Percentiles rank a stretch among this genome's conserved stretches.
These are phyloP conservation scores for Heliconius hortense DNA, from an alignment of 2,888 invertebrate species.

Conservation along the genomic window DNA sequence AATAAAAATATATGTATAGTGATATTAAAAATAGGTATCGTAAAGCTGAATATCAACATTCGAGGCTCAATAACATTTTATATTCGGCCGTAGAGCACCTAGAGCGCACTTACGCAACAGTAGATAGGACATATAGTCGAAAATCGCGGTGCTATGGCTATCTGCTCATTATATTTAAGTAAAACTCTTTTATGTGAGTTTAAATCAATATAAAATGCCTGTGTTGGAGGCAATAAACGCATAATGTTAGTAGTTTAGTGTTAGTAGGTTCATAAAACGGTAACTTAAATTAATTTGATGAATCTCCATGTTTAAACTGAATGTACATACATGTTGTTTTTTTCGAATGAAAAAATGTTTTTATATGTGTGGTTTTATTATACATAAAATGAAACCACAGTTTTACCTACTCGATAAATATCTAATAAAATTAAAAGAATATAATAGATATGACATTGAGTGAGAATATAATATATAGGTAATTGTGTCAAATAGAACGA, in stretches of 20 bases:
- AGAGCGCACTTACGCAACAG: conserved; percentile 61
- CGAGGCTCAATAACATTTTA: conserved; percentile 67
- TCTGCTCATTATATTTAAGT: conserved; percentile 18
- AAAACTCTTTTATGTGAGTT: conserved; percentile 6
- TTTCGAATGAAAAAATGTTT: too few species aligned
- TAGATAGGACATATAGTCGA: conserved; percentile 67
- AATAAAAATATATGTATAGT: conserved; percentile 1
- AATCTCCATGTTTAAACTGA: too few species aligned
- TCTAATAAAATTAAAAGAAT: too few species aligned
- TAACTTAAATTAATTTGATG: too few species aligned
- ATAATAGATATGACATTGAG: too few species aligned
- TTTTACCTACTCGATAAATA: too few species aligned
- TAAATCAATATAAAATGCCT: conserved; percentile 10
- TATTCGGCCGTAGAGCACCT: conserved; percentile 59
- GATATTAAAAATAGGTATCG: conserved; percentile 40
- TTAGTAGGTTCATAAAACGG: too few species aligned
- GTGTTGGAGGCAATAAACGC: neutral
- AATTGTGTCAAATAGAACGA: too few species aligned
- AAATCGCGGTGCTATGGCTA: conserved; percentile 16
- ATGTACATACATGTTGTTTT: too few species aligned
- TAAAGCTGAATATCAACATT: conserved; percentile 55
- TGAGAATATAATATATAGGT: too few species aligned
- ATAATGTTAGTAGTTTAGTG: neutral
- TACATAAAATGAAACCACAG: too few species aligned
- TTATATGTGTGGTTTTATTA: too few species aligned